Evolutionary conservation across 2,113 vertebrate species (phyloP), one percentile per base, ranked within the genome.

Genomic region (Lycocorax pyrrhopterus): DNA sequence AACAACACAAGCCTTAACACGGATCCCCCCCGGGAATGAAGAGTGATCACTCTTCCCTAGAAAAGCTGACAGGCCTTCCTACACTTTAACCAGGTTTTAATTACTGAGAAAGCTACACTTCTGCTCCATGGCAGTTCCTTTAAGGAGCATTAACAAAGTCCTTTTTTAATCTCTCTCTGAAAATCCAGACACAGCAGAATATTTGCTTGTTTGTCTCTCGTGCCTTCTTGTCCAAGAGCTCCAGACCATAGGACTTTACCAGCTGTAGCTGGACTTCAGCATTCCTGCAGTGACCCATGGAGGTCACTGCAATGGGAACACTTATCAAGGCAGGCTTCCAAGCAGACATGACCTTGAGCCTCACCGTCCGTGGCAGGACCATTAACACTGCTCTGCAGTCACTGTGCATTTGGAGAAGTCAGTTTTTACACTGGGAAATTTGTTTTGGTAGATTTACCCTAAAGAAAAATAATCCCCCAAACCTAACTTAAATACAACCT

Each of bases 331-430:
- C 90, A 92, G 30, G 32, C 58, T 81, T 92, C 69, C 83, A 84
- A 78, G n/a, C 12, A 89, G 68, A 46, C 73, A 9, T 33, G 76
- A 90, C 94, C 94, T 95, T 96, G 84, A 88, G 76, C 83, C 75
- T 51, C 83, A 60, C n/a, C 0, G 0, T 33, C 68, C 0, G 0
- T 9, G 30, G 52, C 75, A 84, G 67, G 52, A 56, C 26, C 21
- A 51, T 44, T 79, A 84, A 74, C 39, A 52, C n/a, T 33, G 23
- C 76, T 92, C 27, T 64, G 41, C 66, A 87, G 63, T n/a, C 72
- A 43, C 19, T 30, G 59, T 26, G 43, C 30, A n/a, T 55, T 84
- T 14, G 4, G 18, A 81, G 32, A 80, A 86, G 29, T 35, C 22
- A n/a, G 17, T 23, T 83, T 86, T 80, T 41, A 80, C 64, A 62